Evolutionary conservation across 2,888 invertebrate genomes (phyloP).

Genomic region (Morpho helenor): DNA sequence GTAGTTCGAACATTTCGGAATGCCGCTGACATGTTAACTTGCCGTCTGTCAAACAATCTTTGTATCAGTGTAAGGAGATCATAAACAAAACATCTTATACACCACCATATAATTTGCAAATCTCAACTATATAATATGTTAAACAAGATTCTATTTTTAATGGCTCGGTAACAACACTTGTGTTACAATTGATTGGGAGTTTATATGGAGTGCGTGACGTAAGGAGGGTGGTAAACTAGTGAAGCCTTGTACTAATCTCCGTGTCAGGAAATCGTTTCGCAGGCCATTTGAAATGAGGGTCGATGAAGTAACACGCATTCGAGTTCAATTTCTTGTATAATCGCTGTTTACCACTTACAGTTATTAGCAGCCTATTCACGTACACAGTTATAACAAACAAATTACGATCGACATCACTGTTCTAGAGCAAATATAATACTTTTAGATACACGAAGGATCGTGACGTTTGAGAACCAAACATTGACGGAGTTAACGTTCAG

Average conservation of each 20-base stretch:
- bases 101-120: slow-evolving; percentile 29
- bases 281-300: slow-evolving; percentile 76
- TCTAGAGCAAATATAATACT: too few relatives aligned
- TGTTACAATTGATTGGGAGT: slow-evolving; percentile 48
- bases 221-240: slow-evolving; percentile 74
- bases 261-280: slow-evolving; percentile 79
- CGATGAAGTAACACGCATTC: slow-evolving; percentile 70
- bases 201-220: slow-evolving; percentile 73
- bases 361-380: slow-evolving; percentile 49
- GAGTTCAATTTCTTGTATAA: slow-evolving; percentile 69
- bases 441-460: too few relatives aligned
- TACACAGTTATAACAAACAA: slow-evolving; percentile 3
- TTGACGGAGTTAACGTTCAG: too few relatives aligned
- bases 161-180: slow-evolving; percentile 43
- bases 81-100: slow-evolving; percentile 13
- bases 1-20: slow-evolving; percentile 35
- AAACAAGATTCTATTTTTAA: slow-evolving; percentile 25
- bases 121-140: slow-evolving; percentile 42
- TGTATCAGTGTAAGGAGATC: slow-evolving; percentile 45
- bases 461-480: too few relatives aligned
- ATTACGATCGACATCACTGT: neutral
- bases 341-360: slow-evolving; percentile 53
- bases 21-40: slow-evolving; percentile 77
- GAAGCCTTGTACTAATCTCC: slow-evolving; percentile 79
- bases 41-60: slow-evolving; percentile 74